Conservation (phyloP, 2,888 invertebrate genomes). For the Vanessa cardui region DNA sequence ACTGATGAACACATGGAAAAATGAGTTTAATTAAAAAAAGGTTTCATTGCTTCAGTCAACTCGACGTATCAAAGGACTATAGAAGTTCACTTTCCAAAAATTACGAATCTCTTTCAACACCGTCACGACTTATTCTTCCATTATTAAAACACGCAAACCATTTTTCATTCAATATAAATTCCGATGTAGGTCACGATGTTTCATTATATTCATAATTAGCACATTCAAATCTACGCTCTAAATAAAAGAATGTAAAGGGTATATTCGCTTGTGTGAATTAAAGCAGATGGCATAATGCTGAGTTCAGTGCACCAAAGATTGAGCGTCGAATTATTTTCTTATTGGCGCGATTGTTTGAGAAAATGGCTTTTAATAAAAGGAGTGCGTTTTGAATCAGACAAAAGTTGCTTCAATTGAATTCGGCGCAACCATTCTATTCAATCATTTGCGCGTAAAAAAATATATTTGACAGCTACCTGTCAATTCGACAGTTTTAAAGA, state of each 20-base stretch:
- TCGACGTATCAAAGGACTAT: slow-evolving; percentile 39
- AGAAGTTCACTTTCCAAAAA: slow-evolving; percentile 56
- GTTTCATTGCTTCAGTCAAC: slow-evolving; percentile 12
- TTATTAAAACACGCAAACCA: slow-evolving; percentile 41
- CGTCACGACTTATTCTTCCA: slow-evolving; percentile 56
- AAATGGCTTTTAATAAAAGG: slow-evolving; percentile 44
- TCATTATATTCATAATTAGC: slow-evolving; percentile 17
- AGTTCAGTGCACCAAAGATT: slow-evolving; percentile 38
- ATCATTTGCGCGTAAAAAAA: slow-evolving; percentile 22
- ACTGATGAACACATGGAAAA: neutral
- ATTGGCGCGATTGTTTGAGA: slow-evolving; percentile 43
- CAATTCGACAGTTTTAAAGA: neutral
- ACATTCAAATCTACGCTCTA: slow-evolving; percentile 24
- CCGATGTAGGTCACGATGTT: slow-evolving; percentile 39
- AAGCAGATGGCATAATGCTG: slow-evolving; percentile 36
- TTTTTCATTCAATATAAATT: slow-evolving; percentile 47
- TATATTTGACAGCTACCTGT: slow-evolving; percentile 15
- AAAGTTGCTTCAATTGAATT: slow-evolving; percentile 59
- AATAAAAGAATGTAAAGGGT: slow-evolving; percentile 18
- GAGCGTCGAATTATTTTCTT: slow-evolving; percentile 42
- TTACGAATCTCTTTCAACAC: slow-evolving; percentile 44
- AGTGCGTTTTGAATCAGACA: slow-evolving; percentile 52
- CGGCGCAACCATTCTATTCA: slow-evolving; percentile 34
- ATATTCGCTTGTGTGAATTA: slow-evolving; percentile 36
- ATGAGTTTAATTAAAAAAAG: slow-evolving; percentile 7